Base-by-base conservation (phyloP, 2,113 vertebrate genomes). In the Ranitomeya imitator region DNA sequence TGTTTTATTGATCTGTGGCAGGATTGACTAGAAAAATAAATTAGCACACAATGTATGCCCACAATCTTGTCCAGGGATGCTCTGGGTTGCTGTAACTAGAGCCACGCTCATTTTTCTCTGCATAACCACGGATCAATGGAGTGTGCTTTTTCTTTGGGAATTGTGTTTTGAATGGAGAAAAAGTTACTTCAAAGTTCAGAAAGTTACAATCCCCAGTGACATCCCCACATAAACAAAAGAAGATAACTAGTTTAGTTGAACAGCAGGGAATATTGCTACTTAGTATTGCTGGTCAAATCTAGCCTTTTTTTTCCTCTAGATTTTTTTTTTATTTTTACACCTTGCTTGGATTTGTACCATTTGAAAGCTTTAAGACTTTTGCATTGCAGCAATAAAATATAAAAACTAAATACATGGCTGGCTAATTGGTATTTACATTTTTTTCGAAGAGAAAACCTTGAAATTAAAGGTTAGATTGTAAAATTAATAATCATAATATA, bases 131-230 rank as follows among this genome's bases (percentile, higher is more conserved):
- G 85, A 86, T 86, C 85, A 78, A 77, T 86, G 85, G 59, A 85
- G 16, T 61, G 37, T 52, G 37, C 85, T 86, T 86, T 86, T 86
- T 86, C 85, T 76, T 86, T 76, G 85, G 85, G 85, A 86, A 86
- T 86, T 86, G 73, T 86, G 57, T 61, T 85, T 19, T 61, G 73
- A 63, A 78, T 37, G 69, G 13, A 76, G 73, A 76, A 85, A 85
- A 86, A 86, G 85, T 86, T 86, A 86, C 73, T 86, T 78, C 71
- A 57, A 60, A 77, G 73, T 86, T 86, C 73, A 86, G n/a, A 86
- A 86, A 86, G 85, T 86, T 85, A 18, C 71, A 77, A 77, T 86
- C 73, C 73, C 85, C 55, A 51, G 57, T 86, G 83, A 76, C 85
- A 77, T 57, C 51, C 19, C 18, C 6, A 76, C 57, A 86, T 51